phyloP scores from a whole-genome alignment of 2,888 invertebrate species.

The Plemyria rubiginata region DNA sequence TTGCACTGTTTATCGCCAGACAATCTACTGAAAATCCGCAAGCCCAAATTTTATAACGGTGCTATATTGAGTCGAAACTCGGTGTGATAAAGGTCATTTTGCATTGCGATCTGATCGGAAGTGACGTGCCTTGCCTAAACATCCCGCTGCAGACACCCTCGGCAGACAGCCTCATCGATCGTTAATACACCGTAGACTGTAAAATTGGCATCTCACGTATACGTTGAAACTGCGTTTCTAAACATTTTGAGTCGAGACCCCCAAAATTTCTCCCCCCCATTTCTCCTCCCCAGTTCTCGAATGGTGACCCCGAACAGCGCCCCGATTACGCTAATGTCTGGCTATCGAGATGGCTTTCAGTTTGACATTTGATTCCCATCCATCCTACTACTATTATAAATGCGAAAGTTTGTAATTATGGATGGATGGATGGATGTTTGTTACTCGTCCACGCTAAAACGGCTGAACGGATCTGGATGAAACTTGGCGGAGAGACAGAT shows the following conservation, averaged over 20 bases:
- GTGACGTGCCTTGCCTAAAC: conserved; percentile 17
- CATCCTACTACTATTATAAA: too few species aligned
- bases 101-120: background rate
- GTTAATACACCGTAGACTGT: conserved; percentile 46
- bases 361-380: too few species aligned
- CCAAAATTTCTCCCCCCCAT: too few species aligned
- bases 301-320: too few species aligned
- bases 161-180: conserved; percentile 43
- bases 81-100: background rate
- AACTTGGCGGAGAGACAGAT: too few species aligned
- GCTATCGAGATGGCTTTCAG: too few species aligned
- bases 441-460: too few species aligned
- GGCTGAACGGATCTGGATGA: too few species aligned
- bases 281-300: too few species aligned
- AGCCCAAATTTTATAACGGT: background rate
- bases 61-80: background rate
- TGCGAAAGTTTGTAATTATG: too few species aligned
- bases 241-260: conserved; percentile 13
- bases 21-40: background rate
- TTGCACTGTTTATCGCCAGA: background rate
- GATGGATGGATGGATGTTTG: too few species aligned
- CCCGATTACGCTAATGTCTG: too few species aligned
- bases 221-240: conserved; percentile 26
- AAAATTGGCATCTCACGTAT: conserved; percentile 46
- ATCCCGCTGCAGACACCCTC: conserved; percentile 28